phyloP scores from a whole-genome alignment of 1,140 invertebrate genomes.

The fruit fly (Drosophila melanogaster) region DNA sequence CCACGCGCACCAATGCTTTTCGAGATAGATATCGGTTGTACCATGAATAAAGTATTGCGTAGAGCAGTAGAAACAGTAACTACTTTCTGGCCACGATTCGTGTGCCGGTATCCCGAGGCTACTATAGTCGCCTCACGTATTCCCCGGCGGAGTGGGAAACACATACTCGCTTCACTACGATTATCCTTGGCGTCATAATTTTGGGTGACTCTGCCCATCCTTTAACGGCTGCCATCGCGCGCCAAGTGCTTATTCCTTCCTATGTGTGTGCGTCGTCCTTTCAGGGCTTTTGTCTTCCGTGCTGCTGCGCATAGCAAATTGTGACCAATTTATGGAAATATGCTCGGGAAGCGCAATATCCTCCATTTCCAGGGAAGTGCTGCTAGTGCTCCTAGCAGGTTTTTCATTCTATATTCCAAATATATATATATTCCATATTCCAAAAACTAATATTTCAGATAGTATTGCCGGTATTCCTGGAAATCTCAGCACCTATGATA shows the following conservation, averaged over 20 bases:
- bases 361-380: not conserved
- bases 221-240: slow-evolving; percentile 37
- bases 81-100: slow-evolving; percentile 21
- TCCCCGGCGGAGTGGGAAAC: slow-evolving; percentile 4
- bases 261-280: slow-evolving; percentile 24
- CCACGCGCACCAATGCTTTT: slow-evolving; percentile 4
- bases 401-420: not conserved
- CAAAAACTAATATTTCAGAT: too few relatives aligned
- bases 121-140: slow-evolving; percentile 34
- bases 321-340: slow-evolving; percentile 81
- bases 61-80: slow-evolving; percentile 3
- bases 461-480: too few relatives aligned
- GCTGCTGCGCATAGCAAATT: slow-evolving; percentile 72
- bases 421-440: too few relatives aligned
- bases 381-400: slow-evolving; percentile 1
- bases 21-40: slow-evolving; percentile 11
- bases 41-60: slow-evolving; percentile 56
- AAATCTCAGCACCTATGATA: too few relatives aligned
- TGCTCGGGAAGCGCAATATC: slow-evolving; percentile 30
- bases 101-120: not conserved
- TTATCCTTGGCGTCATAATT: slow-evolving; percentile 74
- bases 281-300: slow-evolving; percentile 50
- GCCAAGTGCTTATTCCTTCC: slow-evolving; percentile 20
- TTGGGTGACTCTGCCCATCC: slow-evolving; percentile 43
- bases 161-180: slow-evolving; percentile 51